Percentiles rank a stretch among this genome's conserved stretches.
These are phyloP conservation scores for Erythrocercus mccallii DNA, from an alignment of 2,113 vertebrate genomes.

Conservation along the genomic window DNA sequence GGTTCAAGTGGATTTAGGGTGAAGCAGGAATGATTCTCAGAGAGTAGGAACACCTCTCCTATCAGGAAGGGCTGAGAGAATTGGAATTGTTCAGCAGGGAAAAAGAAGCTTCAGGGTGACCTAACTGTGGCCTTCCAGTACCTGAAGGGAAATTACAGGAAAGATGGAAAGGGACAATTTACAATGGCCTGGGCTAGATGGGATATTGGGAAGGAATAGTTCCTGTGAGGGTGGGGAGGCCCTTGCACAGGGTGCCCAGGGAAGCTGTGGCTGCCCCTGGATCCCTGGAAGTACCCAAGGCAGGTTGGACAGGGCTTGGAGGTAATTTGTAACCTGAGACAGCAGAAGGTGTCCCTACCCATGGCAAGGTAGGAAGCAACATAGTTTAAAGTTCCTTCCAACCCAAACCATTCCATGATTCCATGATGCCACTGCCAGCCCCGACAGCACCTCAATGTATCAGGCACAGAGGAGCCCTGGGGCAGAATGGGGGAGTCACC, in stretches of 20 bases:
- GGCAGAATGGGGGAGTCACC: not conserved
- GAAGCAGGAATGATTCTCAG: not conserved
- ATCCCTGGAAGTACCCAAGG: not conserved
- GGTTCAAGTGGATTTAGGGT: not conserved
- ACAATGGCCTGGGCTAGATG: not conserved
- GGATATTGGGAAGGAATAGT: not conserved
- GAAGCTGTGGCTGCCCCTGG: not conserved
- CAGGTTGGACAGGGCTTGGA: not conserved
- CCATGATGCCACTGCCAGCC: not conserved
- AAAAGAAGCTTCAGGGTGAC: not conserved
- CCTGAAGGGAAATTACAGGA: not conserved
- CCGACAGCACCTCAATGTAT: not conserved
- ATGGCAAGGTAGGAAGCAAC: too few species aligned
- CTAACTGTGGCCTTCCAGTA: not conserved
- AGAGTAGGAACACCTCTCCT: not conserved
- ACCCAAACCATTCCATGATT: not conserved
- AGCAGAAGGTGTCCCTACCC: not conserved
- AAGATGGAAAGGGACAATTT: not conserved
- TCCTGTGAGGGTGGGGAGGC: not conserved
- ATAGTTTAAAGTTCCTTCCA: not conserved
- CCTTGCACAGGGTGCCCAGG: not conserved
- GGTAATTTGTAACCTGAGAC: not conserved
- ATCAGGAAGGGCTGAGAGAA: not conserved
- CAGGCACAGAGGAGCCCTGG: accelerated
- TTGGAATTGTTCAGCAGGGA: not conserved